These are phyloP conservation scores for Eurosta solidaginis DNA, from an alignment of 1,140 invertebrate species.

Conservation along the genomic window DNA sequence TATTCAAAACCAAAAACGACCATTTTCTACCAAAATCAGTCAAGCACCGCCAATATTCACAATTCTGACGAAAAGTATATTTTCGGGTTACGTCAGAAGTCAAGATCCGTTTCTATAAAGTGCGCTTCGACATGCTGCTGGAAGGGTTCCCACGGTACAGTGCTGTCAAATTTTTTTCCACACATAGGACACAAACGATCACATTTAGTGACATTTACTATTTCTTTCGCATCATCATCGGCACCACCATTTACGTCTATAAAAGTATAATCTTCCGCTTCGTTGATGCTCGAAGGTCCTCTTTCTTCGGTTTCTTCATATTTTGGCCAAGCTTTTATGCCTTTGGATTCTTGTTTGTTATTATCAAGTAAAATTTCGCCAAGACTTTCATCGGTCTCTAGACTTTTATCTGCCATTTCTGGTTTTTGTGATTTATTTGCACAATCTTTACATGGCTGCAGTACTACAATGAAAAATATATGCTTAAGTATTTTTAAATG, in stretches of 20 bases:
- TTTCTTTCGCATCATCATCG: conserved; percentile 43
- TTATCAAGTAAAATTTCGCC: conserved; percentile 29
- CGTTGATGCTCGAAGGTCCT: not conserved
- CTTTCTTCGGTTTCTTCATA: not conserved
- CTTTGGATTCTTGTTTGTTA: not conserved
- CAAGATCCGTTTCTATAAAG: conserved; percentile 58
- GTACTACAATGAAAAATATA: conserved; percentile 35
- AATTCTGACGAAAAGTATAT: conserved; percentile 37
- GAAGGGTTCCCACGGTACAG: conserved; percentile 58
- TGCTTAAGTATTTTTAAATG: conserved; percentile 23
- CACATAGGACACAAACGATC: conserved; percentile 63
- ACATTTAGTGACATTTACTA: conserved; percentile 45
- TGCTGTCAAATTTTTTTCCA: conserved; percentile 55
- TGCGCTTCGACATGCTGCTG: conserved; percentile 62
- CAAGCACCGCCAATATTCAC: conserved; percentile 4
- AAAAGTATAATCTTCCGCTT: not conserved
- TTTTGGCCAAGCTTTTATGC: not conserved
- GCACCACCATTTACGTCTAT: not conserved
- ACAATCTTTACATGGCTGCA: conserved; percentile 49
- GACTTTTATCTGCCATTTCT: conserved; percentile 57
- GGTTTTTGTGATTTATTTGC: conserved; percentile 49
- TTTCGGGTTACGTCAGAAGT: conserved; percentile 50
- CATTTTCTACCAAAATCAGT: conserved; percentile 20
- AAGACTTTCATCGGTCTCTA: conserved; percentile 54
- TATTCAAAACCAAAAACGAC: not conserved